These are phyloP conservation scores for Acridotheres tristis DNA, from an alignment of 2,797 vertebrate genomes.

Conservation along the genomic window DNA sequence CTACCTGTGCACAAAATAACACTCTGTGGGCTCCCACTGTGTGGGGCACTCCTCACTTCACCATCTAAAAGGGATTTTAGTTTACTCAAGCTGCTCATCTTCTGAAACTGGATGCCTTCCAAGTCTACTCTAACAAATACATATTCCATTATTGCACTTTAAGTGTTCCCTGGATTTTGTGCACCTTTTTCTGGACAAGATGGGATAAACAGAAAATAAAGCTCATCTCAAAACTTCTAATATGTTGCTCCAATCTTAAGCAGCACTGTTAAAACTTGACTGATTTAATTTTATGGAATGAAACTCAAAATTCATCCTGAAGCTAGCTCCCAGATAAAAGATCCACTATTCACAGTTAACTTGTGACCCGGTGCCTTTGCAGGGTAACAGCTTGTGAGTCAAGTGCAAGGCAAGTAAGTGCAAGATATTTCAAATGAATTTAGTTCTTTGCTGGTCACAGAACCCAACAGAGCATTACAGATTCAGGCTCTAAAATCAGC, in stretches of 20 bases:
- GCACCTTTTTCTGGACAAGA: background rate
- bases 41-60: background rate
- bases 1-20: background rate
- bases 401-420: background rate
- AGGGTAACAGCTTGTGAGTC: background rate
- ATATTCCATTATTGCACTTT: background rate
- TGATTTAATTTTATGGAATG: background rate
- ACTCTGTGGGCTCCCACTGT: background rate
- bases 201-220: background rate
- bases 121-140: background rate
- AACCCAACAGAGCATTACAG: background rate
- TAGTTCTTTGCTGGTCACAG: background rate
- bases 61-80: background rate
- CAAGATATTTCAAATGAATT: background rate
- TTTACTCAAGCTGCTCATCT: background rate
- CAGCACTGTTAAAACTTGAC: background rate
- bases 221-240: background rate
- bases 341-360: background rate
- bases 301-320: background rate
- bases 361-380: background rate
- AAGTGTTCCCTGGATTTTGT: background rate
- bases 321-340: background rate
- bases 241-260: background rate
- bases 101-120: background rate
- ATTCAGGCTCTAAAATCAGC: background rate